Evolutionary conservation across 64 coral and sea anemone species (phyloP), one percentile per base, ranked within the genome.

Genomic region (Montipora sp.): DNA sequence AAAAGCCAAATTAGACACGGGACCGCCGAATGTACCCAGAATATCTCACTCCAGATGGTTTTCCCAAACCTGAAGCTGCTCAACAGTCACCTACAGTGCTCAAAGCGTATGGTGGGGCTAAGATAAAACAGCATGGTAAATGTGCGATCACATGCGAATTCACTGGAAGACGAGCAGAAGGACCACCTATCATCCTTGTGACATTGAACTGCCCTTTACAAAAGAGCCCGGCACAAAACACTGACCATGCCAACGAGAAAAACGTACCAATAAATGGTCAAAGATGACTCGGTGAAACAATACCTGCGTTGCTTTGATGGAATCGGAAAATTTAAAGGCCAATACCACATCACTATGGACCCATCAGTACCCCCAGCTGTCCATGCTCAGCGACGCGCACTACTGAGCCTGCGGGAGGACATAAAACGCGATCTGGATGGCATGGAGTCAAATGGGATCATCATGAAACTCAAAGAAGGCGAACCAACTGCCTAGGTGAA

Each of bases 131-230:
- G 36, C 61, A 87, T 53, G 84, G 69, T 3, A 91, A 78, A 50
- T 93, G 85, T 23, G 21, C 55, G 14, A 96, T 96, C 21, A 27
- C 85, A 4, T 93, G 87, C 76, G 57, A 77, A 24, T 76, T 72
- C 63, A 43, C 63, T 46, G 60, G 74, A 5, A 77, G 77, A n/a
- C 59, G 59, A 36, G 63, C 82, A 7, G 77, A 89, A 7, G 86
- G 95, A 9, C 47, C 44, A 67, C 80, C 86, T 51, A 93, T 95
- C 63, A 78, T 85, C 16, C 71, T 96, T 23, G 59, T 79, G 18
- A 84, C 87, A 14, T 48, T 96, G 61, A 89, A 92, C 48, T 95
- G 90, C 48, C 79, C 90, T 82, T 77, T 95, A 8, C 53, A 96
- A 22, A 59, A 84, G 21, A 59, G 24, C 21, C 24, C 4, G 60